These are phyloP conservation scores for Cecropterus lyciades DNA, from an alignment of 1,140 invertebrate genomes.

Conservation along the genomic window DNA sequence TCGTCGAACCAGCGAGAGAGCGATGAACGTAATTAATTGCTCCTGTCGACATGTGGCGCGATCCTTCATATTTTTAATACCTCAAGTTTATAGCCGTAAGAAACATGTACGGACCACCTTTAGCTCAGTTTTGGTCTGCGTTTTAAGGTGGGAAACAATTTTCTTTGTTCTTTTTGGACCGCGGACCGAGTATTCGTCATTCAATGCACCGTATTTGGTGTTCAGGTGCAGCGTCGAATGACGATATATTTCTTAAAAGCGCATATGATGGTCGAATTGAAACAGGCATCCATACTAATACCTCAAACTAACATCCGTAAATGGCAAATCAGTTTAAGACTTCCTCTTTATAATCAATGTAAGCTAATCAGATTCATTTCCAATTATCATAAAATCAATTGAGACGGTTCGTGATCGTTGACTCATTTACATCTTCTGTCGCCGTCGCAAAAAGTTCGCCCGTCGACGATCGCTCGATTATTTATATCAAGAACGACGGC, in stretches of 20 bases:
- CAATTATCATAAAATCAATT: conserved; percentile 30
- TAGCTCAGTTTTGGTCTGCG: conserved; percentile 21
- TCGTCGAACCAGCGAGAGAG: conserved; percentile 35
- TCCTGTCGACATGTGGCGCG: conserved; percentile 33
- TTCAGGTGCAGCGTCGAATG: conserved; percentile 16
- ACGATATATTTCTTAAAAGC: conserved; percentile 31
- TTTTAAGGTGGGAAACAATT: conserved; percentile 25
- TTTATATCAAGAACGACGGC: conserved; percentile 32
- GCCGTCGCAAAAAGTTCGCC: conserved; percentile 21
- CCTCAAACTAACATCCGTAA: not conserved
- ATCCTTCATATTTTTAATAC: conserved; percentile 37
- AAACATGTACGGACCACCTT: conserved; percentile 29
- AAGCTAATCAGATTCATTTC: conserved; percentile 24
- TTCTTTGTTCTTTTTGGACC: conserved; percentile 27
- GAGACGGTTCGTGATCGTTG: conserved; percentile 16
- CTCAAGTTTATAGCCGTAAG: conserved; percentile 32
- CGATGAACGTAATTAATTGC: conserved; percentile 56
- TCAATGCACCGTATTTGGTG: conserved; percentile 24
- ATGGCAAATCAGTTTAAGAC: conserved; percentile 2
- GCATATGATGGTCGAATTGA: conserved; percentile 2
- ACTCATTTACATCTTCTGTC: conserved; percentile 16
- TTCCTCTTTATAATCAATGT: not conserved
- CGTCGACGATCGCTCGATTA: conserved; percentile 26
- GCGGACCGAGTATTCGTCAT: conserved; percentile 25
- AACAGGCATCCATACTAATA: conserved; percentile 12